These are phyloP conservation scores for Platysternon megacephalum DNA, from an alignment of 2,113 vertebrate genomes.

Conservation along the genomic window DNA sequence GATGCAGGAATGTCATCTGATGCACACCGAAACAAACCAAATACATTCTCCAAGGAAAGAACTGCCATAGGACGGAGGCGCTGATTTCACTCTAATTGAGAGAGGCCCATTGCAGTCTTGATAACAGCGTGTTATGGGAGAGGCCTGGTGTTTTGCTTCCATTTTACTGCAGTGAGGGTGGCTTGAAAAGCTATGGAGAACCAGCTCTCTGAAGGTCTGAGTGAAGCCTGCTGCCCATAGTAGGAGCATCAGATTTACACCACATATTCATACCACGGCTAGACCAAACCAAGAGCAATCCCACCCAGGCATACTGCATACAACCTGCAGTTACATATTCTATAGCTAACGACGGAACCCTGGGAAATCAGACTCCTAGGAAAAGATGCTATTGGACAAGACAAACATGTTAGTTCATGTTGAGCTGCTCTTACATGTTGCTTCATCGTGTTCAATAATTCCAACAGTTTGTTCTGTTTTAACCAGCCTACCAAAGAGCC, in stretches of 20 bases:
- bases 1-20: slow-evolving; percentile 27
- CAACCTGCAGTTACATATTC: accelerated
- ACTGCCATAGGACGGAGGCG: neutral
- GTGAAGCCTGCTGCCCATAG: accelerated
- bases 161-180: accelerated
- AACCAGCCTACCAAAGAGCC: neutral
- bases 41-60: neutral
- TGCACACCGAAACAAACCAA: slow-evolving; percentile 38
- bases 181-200: neutral
- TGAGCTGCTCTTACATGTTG: neutral
- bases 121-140: neutral
- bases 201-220: no score
- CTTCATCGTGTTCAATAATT: neutral
- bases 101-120: neutral
- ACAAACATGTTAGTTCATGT: neutral
- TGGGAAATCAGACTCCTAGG: neutral
- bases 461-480: neutral
- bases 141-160: neutral
- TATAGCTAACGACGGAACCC: accelerated
- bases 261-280: neutral
- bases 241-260: neutral
- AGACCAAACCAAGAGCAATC: accelerated
- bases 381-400: neutral
- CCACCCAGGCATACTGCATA: accelerated
- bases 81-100: neutral